Conservation (phyloP, 2,888 invertebrate species). For the Pollenia angustigena region DNA sequence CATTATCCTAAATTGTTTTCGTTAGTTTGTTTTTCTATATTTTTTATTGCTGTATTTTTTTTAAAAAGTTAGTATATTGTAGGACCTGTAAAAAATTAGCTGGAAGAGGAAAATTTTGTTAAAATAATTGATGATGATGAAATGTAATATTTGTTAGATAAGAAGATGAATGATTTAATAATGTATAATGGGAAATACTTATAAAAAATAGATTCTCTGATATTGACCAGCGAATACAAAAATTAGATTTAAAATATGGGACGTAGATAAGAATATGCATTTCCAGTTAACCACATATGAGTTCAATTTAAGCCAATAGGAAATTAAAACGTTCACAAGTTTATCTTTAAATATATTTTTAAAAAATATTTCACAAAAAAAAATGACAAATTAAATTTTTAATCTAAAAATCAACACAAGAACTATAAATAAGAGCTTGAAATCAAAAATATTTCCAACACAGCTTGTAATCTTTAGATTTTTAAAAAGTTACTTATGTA, state of each 20-base stretch:
- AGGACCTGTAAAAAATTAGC: slow-evolving; percentile 80
- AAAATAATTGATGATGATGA: slow-evolving; percentile 69
- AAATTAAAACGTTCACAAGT: not conserved
- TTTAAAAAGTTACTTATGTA: too few relatives aligned
- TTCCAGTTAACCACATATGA: not conserved
- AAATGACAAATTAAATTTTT: too few relatives aligned
- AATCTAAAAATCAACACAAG: too few relatives aligned
- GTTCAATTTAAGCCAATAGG: not conserved
- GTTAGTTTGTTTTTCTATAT: slow-evolving; percentile 40
- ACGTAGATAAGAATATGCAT: not conserved
- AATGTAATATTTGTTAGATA: slow-evolving; percentile 55
- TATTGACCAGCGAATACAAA: not conserved
- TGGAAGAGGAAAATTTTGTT: slow-evolving; percentile 77
- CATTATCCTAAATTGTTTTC: slow-evolving; percentile 48
- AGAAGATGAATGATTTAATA: slow-evolving; percentile 7
- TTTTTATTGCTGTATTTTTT: slow-evolving; percentile 37
- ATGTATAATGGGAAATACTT: slow-evolving; percentile 30
- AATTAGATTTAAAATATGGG: not conserved
- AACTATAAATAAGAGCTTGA: too few relatives aligned
- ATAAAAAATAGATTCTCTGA: not conserved
- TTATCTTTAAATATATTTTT: too few relatives aligned
- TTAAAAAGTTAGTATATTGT: slow-evolving; percentile 64
- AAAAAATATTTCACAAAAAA: too few relatives aligned
- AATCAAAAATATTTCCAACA: too few relatives aligned
- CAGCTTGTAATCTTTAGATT: too few relatives aligned